Base-by-base conservation (phyloP, 2,888 invertebrate genomes). In the Lepetodrilus schrolli region DNA sequence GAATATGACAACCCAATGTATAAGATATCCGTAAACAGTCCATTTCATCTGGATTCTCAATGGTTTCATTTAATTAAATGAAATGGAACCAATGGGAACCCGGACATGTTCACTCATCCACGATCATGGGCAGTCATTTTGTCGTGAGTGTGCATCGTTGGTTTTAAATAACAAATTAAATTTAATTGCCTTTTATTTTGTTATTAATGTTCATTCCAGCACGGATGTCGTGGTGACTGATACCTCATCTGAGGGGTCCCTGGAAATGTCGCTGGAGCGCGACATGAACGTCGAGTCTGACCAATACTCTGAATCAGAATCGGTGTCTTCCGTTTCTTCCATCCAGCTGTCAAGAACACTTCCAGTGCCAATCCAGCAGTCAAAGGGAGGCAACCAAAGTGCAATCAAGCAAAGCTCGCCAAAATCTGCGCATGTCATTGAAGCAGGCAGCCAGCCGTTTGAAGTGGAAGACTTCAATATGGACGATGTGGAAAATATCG, bases 321-420 rank as follows among this genome's bases (percentile, higher is more conserved):
- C 51, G 1, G 26, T 26, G 1, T 58, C 58, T 30, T 58, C 51
- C 7, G 51, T 51, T 26, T 51, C 51, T n/a, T 51, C 58, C 0
- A 30, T 17, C 2, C 26, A 58, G 34, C 58, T 17, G n/a, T n/a
- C 13, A 17, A 58, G 34, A 34, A 23, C 58, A 17, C 34, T 34
- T 1, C n/a, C 17, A 0, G 13, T 17, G 3, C 43, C 43, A 43
- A 17, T 58, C n/a, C 58, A 26, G 0, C 26, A 58, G n/a, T 4
- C 34, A 8, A 58, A 58, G 34, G 5, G 26, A 1, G 34, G 34
- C 26, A 58, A 26, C 50, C 23, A 17, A 10, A 50, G 23, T 34
- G 34, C 10, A 26, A 30, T 58, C 58, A 58, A 58, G 30, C 58
- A 58, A n/a, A 58, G 58, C 58, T 58, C 58, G n/a, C 58, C 58